A percentile compares a stretch with the other conserved stretches of the same genome.
These are phyloP conservation scores for Romanogobio albipinnatus DNA, from an alignment of 2,113 vertebrate species.

Conservation along the genomic window DNA sequence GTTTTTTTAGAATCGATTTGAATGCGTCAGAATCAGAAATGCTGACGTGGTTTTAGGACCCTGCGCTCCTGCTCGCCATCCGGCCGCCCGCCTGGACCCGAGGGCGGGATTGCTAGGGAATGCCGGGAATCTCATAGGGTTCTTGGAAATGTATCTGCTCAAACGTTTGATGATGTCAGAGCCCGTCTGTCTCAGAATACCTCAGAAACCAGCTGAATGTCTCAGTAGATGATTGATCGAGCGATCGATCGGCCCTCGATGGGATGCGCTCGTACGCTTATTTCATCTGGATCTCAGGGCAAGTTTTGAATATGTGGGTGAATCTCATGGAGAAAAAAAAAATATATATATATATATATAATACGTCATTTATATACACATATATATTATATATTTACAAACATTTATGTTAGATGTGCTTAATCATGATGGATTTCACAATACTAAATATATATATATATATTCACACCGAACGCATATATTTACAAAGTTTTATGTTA, in stretches of 20 bases:
- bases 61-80: background rate
- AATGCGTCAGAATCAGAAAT: constrained; percentile 70
- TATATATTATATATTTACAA: background rate
- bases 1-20: constrained; percentile 61
- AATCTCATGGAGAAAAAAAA: background rate
- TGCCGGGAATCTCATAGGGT: background rate
- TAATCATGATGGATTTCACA: too few relatives aligned
- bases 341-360: background rate
- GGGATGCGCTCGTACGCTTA: background rate
- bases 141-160: background rate
- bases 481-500: too few relatives aligned
- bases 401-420: too few relatives aligned
- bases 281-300: background rate
- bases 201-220: constrained; percentile 12
- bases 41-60: constrained; percentile 51
- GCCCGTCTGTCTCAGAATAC: background rate
- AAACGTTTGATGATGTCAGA: background rate
- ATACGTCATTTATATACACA: background rate
- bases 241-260: background rate
- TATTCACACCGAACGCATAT: too few relatives aligned
- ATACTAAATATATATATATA: too few relatives aligned
- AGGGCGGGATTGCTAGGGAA: background rate
- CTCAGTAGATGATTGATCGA: background rate
- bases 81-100: background rate
- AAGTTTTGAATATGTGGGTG: background rate